phyloP scores from a whole-genome alignment of 2,113 vertebrate genomes.

The Hippopotamus amphibius region DNA sequence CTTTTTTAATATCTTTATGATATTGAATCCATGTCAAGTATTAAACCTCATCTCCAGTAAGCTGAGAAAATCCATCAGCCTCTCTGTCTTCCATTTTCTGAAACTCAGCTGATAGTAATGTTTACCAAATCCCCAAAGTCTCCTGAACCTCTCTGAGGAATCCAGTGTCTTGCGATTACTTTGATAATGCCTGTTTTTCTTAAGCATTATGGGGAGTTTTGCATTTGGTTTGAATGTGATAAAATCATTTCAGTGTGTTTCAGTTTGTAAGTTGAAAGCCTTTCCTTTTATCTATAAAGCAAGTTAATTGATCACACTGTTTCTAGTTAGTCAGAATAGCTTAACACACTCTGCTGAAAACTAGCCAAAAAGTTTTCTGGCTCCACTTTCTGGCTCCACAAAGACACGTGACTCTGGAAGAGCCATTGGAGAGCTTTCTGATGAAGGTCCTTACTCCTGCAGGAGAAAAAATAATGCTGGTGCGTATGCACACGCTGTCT shows the following conservation, averaged over 20 bases:
- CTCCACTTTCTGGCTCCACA: background rate
- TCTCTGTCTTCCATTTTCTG: constrained; percentile 38
- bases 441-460: background rate
- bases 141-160: background rate
- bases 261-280: background rate
- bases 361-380: background rate
- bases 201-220: background rate
- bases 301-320: background rate
- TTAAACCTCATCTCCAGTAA: constrained; percentile 46
- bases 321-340: background rate
- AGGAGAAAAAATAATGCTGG: background rate
- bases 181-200: constrained; percentile 42
- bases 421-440: background rate
- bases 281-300: constrained; percentile 31
- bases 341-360: constrained; percentile 3
- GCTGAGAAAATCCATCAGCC: constrained; percentile 44
- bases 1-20: constrained; percentile 15
- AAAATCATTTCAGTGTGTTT: constrained; percentile 24
- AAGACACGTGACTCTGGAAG: background rate
- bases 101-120: constrained; percentile 12
- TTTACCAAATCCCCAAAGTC: background rate
- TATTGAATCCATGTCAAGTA: background rate
- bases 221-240: constrained; percentile 43
- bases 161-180: background rate
- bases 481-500: too few relatives aligned